Conservation (phyloP, 2,888 invertebrate species). For the Heliconius aoede region DNA sequence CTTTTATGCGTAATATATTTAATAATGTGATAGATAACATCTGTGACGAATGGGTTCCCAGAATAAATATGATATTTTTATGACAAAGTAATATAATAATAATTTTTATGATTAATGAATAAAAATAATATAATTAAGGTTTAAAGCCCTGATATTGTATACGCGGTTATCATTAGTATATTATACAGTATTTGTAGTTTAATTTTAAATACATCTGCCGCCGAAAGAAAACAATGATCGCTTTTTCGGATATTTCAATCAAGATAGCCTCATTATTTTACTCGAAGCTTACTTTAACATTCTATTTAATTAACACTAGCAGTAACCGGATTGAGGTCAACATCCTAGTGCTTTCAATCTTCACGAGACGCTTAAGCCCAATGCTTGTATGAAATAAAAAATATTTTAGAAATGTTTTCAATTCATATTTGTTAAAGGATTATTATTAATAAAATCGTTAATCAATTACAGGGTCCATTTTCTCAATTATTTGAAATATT, state of each 20-base stretch:
- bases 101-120: not conserved
- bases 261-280: slow-evolving; percentile 26
- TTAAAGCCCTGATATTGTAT: not conserved
- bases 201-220: not conserved
- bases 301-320: slow-evolving; percentile 37
- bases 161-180: not conserved
- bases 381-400: slow-evolving; percentile 25
- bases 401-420: slow-evolving; percentile 12
- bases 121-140: too few relatives aligned
- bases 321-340: slow-evolving; percentile 38
- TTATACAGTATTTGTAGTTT: not conserved
- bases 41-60: not conserved
- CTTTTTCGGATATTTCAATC: not conserved
- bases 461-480: too few relatives aligned
- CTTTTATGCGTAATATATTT: not conserved
- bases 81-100: not conserved
- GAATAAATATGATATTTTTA: not conserved
- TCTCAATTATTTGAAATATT: too few relatives aligned
- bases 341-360: slow-evolving; percentile 37
- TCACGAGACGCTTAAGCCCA: slow-evolving; percentile 29
- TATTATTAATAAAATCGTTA: not conserved
- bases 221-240: not conserved
- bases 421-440: not conserved
- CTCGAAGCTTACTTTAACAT: slow-evolving; percentile 30
- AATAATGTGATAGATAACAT: not conserved